phyloP scores from a whole-genome alignment of 2,113 vertebrate genomes.

The Gymnocephalus cernua region DNA sequence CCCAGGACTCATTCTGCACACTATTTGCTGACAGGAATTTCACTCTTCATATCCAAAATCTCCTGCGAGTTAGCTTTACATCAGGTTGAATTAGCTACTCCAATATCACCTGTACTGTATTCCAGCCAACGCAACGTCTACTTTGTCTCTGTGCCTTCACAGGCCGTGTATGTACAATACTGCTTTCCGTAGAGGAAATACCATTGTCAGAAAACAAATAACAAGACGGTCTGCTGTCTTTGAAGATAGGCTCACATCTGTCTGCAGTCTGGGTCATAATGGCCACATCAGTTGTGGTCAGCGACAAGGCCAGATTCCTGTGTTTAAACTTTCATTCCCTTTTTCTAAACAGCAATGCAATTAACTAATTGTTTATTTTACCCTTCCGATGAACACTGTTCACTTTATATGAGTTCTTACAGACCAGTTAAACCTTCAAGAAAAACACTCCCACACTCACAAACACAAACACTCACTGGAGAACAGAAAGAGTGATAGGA shows the following conservation, averaged over 20 bases:
- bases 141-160: constrained; percentile 33
- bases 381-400: not conserved
- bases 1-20: constrained; percentile 58
- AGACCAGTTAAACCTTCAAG: not conserved
- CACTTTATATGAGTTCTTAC: not conserved
- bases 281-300: constrained; percentile 14
- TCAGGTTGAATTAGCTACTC: constrained; percentile 1
- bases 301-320: constrained; percentile 14
- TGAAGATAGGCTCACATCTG: constrained; percentile 51
- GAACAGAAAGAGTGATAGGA: not conserved
- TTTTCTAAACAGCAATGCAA: constrained; percentile 15
- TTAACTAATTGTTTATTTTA: not conserved
- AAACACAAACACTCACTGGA: not conserved
- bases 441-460: constrained; percentile 17
- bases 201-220: constrained; percentile 69
- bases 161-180: constrained; percentile 37
- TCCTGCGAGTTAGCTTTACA: constrained; percentile 28
- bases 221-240: constrained; percentile 44
- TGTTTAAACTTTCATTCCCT: not conserved
- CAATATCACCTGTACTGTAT: constrained; percentile 38
- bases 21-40: constrained; percentile 59
- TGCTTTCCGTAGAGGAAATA: constrained; percentile 74
- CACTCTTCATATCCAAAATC: constrained; percentile 50
- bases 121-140: not conserved
- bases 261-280: constrained; percentile 66